phyloP scores from a whole-genome alignment of 2,888 invertebrate genomes.

The Ormyrus rosae region DNA sequence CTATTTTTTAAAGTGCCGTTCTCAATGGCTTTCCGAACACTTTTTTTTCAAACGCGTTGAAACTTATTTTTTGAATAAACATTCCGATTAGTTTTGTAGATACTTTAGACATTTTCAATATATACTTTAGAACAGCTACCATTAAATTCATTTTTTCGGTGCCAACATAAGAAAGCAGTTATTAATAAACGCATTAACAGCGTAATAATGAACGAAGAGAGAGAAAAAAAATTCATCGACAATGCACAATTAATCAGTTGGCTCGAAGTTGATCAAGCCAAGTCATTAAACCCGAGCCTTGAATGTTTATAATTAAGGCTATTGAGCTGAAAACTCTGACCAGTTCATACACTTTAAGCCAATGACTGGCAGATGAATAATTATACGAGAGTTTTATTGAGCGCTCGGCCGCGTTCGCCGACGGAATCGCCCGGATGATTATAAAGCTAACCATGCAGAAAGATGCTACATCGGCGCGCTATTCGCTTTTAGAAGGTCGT shows the following conservation, averaged over 20 bases:
- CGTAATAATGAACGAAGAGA: neutral
- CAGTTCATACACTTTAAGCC: conserved; percentile 57
- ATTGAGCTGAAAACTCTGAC: conserved; percentile 14
- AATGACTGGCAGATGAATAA: conserved; percentile 70
- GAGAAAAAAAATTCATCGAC: neutral
- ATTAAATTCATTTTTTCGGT: too few relatives aligned
- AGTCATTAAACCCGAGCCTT: conserved; percentile 2
- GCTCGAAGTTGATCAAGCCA: neutral
- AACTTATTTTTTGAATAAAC: too few relatives aligned
- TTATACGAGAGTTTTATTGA: conserved; percentile 58
- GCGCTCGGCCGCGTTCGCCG: neutral
- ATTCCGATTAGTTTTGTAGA: too few relatives aligned
- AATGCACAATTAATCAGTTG: conserved; percentile 8
- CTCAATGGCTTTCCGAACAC: too few relatives aligned
- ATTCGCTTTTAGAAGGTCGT: conserved; percentile 26
- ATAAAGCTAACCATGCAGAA: conserved; percentile 23
- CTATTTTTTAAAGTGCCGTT: too few relatives aligned
- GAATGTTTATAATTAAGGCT: conserved; percentile 21
- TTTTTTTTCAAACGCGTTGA: too few relatives aligned
- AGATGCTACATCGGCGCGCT: conserved; percentile 4
- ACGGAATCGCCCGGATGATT: conserved; percentile 1
- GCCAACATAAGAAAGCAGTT: neutral
- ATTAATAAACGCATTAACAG: neutral
- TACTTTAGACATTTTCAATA: too few relatives aligned
- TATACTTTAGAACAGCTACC: too few relatives aligned